Evolutionary conservation across 92 coral and sea anemone genomes (phyloP).

Genomic region (Palythoa caribaeorum): DNA sequence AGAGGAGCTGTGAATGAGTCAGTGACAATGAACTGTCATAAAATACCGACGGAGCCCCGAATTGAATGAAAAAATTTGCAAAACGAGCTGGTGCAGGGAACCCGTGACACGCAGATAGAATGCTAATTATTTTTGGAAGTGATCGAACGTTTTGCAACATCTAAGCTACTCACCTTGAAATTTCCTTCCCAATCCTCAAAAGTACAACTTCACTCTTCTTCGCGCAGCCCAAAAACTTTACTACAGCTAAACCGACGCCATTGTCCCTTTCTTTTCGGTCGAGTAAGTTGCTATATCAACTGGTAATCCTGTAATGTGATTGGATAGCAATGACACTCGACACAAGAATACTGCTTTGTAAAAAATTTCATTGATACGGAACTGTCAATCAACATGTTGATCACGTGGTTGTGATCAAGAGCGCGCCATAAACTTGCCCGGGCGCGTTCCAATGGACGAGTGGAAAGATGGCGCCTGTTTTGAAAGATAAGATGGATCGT

Average conservation of each 20-base stretch:
- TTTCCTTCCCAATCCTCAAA: not conserved
- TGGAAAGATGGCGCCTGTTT: conserved; percentile 46
- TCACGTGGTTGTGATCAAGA: conserved; percentile 77
- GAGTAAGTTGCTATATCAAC: conserved; percentile 97
- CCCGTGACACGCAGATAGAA: not conserved
- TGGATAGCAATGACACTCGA: conserved; percentile 73
- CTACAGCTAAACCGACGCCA: conserved; percentile 90
- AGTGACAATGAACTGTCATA: conserved; percentile 32
- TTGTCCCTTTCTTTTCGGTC: conserved; percentile 86
- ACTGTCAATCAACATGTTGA: conserved; percentile 75
- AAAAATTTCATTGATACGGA: conserved; percentile 86
- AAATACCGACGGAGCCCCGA: conserved; percentile 43
- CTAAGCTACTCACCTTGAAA: conserved; percentile 23
- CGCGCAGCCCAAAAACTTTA: conserved; percentile 68
- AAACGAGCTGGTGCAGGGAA: not conserved
- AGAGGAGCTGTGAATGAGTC: conserved; percentile 11
- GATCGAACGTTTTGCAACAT: not conserved
- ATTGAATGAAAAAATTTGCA: conserved; percentile 45
- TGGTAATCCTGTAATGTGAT: conserved; percentile 67
- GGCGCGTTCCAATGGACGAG: conserved; percentile 62
- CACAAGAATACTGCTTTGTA: conserved; percentile 48
- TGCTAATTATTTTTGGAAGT: not conserved
- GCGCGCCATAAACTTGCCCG: conserved; percentile 82
- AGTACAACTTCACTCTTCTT: conserved; percentile 31
- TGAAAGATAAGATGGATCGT: conserved; percentile 1